Evolutionary conservation across 2,797 vertebrate genomes (phyloP).

Genomic region (Neostethus bicornis): DNA sequence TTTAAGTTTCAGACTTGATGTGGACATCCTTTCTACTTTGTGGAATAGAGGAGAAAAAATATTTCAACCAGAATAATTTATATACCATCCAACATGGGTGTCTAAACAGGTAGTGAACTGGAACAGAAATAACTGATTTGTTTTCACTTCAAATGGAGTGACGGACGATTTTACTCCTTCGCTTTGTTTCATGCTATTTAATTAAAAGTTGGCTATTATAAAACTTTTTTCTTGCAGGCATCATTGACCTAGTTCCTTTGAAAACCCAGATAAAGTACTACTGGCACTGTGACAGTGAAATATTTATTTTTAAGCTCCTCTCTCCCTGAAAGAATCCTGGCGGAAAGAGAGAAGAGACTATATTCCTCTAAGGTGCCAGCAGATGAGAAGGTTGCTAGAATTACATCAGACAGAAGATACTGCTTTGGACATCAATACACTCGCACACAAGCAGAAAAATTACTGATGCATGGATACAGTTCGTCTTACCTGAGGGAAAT

Average conservation of each 20-base stretch:
- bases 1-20: too few species aligned
- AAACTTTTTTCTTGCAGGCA: conserved; percentile 40
- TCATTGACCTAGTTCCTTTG: conserved; percentile 46
- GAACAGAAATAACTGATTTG: neutral
- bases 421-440: conserved; percentile 17
- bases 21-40: neutral
- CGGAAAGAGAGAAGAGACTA: conserved; percentile 35
- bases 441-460: neutral
- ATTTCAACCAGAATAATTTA: neutral
- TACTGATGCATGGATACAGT: neutral
- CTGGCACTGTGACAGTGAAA: conserved; percentile 29
- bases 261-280: conserved; percentile 22
- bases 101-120: neutral
- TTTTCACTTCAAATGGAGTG: conserved; percentile 18
- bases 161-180: neutral
- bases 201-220: conserved; percentile 28
- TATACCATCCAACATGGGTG: neutral
- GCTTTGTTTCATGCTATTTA: conserved; percentile 4
- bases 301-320: conserved; percentile 52
- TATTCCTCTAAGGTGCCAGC: conserved; percentile 34
- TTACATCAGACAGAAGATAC: conserved; percentile 42
- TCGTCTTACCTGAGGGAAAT: neutral
- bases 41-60: neutral
- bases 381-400: conserved; percentile 39
- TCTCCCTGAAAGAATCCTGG: conserved; percentile 15